These are phyloP conservation scores for Drosophila melanocephala DNA, from an alignment of 2,888 invertebrate species.

Conservation along the genomic window DNA sequence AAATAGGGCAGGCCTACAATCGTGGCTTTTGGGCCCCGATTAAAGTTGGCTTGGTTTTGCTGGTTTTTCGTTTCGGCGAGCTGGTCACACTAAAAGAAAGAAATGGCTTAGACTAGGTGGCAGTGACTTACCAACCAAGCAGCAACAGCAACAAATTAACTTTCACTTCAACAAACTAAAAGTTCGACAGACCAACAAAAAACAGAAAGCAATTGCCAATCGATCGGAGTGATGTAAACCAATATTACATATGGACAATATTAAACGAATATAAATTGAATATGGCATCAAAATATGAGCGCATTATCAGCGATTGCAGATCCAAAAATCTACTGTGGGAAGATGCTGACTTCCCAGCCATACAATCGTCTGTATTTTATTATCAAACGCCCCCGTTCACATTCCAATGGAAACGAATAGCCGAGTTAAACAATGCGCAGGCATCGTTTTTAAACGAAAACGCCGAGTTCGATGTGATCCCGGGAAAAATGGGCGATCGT, in stretches of 20 bases:
- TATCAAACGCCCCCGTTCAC: slow-evolving; percentile 97
- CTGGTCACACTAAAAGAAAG: slow-evolving; percentile 52
- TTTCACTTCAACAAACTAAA: slow-evolving; percentile 52
- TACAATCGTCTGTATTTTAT: slow-evolving; percentile 95
- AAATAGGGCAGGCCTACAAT: slow-evolving; percentile 8
- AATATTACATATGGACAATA: slow-evolving; percentile 19
- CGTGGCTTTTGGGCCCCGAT: slow-evolving; percentile 3
- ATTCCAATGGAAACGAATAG: slow-evolving; percentile 95
- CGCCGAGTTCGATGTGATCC: slow-evolving; percentile 92
- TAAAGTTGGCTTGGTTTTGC: slow-evolving; percentile 11
- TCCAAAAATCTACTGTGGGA: slow-evolving; percentile 94
- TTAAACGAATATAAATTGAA: slow-evolving; percentile 15
- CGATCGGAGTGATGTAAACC: slow-evolving; percentile 40
- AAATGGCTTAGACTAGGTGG: slow-evolving; percentile 57
- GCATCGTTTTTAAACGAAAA: slow-evolving; percentile 87
- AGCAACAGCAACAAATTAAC: slow-evolving; percentile 49
- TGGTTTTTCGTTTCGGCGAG: slow-evolving; percentile 11
- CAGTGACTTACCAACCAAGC: slow-evolving; percentile 39
- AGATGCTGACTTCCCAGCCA: slow-evolving; percentile 96
- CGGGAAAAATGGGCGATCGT: slow-evolving; percentile 96
- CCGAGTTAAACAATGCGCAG: slow-evolving; percentile 86
- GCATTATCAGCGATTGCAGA: slow-evolving; percentile 92
- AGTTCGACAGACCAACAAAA: slow-evolving; percentile 5
- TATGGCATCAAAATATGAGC: slow-evolving; percentile 89
- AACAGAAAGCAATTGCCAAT: slow-evolving; percentile 15